Base-by-base conservation (phyloP, 2,113 vertebrate species). In the Helogale parvula region DNA sequence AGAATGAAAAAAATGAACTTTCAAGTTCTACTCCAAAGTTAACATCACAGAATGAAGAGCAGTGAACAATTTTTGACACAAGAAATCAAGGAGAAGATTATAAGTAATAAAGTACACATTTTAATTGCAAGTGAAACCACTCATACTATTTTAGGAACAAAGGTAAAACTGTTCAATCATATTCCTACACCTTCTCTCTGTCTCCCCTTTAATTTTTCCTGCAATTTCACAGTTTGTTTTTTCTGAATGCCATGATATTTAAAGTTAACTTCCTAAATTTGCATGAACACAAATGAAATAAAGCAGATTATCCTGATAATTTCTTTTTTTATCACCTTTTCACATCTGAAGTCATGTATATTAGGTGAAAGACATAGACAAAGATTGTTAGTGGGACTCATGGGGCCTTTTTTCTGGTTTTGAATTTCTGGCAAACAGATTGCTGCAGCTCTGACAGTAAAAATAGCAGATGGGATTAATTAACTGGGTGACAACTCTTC, bases 401-500 rank as follows among this genome's bases (percentile, higher is more conserved):
- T 94, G 92, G 66, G 87, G 66, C 93, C 66, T 90, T 97, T 88
- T 94, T 79, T 95, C 89, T 97, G 96, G 94, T 95, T 97, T 96
- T 98, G 97, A 98, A 96, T 98, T 90, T 95, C 93, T 97, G 97
- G 97, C 82, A 96, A 98, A 97, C 68, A 98, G 97, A 98, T 94
- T 97, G 97, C 88, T 69, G 35, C 8, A 87, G 41, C 82, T 98
- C 96, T 96, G 69, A 96, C 79, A 97, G 90, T 71, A 97, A 95
- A 96, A 98, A 96, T 90, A 98, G 98, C 95, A 98, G 96, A 98
- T 94, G 97, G 90, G 97, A 98, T 98, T 98, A 98, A 98, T 98
- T 98, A 98, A 98, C 94, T 98, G 83, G 96, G 98, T 98, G 97
- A 97, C 90, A 97, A 90, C 71, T 97, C 98, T 98, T 97, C 90